A percentile compares a stretch with the other conserved stretches of the same genome.
phyloP scores from a whole-genome alignment of 1,140 invertebrate species.

The Pseudoatta argentina region DNA sequence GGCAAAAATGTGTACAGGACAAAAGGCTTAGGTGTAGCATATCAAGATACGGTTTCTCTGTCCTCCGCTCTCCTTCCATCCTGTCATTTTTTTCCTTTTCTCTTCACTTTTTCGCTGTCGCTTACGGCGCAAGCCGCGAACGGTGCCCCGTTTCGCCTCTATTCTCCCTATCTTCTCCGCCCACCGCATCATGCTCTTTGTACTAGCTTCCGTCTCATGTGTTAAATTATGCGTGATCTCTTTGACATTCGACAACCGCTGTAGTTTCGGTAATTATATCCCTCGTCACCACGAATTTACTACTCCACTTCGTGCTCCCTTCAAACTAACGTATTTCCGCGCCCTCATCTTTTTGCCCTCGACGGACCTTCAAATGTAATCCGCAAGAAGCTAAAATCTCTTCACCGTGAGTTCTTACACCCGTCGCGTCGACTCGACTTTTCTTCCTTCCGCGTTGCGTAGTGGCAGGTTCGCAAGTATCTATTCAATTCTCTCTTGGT shows the following conservation, averaged over 20 bases:
- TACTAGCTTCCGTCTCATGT: constrained; percentile 47
- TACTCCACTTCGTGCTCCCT: constrained; percentile 16
- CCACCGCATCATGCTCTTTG: constrained; percentile 33
- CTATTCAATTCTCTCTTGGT: constrained; percentile 42
- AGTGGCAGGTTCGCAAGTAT: constrained; percentile 31
- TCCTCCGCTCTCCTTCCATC: constrained; percentile 8
- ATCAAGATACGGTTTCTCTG: constrained; percentile 56
- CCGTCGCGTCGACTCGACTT: constrained; percentile 16
- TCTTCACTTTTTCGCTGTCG: neutral
- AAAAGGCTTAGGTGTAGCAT: constrained; percentile 68
- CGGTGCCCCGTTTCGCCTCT: constrained; percentile 10
- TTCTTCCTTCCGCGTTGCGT: neutral
- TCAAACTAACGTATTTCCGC: neutral
- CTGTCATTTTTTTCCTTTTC: constrained; percentile 13
- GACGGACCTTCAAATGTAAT: constrained; percentile 41
- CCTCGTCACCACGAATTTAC: constrained; percentile 36
- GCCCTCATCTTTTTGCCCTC: neutral
- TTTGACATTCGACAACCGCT: constrained; percentile 72
- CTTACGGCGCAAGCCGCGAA: constrained; percentile 23
- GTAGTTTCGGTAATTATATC: constrained; percentile 72
- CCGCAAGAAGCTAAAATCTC: constrained; percentile 10
- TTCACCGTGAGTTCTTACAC: constrained; percentile 41
- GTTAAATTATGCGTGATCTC: constrained; percentile 72
- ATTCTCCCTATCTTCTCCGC: constrained; percentile 16
- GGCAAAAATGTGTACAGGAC: constrained; percentile 58